Percentiles rank a stretch among this genome's conserved stretches.
phyloP scores from a whole-genome alignment of 1,140 invertebrate genomes.

The Nephila pilipes region DNA sequence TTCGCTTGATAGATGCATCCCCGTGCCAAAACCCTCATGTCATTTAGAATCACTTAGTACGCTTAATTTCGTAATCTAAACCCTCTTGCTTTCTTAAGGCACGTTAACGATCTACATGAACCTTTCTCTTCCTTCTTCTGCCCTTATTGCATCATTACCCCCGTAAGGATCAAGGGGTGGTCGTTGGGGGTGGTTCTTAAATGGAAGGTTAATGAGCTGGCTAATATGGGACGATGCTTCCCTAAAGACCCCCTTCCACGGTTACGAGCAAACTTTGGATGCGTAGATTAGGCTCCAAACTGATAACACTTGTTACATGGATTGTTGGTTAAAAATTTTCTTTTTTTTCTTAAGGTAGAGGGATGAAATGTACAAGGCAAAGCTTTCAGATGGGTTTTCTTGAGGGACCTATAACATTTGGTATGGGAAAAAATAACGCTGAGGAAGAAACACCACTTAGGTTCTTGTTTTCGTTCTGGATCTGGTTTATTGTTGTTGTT shows the following conservation, averaged over 20 bases:
- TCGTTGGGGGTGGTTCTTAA: slow-evolving; percentile 26
- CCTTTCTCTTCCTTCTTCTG: background rate
- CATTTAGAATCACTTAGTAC: slow-evolving; percentile 75
- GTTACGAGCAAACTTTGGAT: slow-evolving; percentile 53
- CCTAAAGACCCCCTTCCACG: slow-evolving; percentile 40
- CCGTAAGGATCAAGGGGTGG: background rate
- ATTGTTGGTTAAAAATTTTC: slow-evolving; percentile 65
- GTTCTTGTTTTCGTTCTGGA: background rate
- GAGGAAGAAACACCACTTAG: background rate
- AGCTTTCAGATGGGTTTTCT: slow-evolving; percentile 55
- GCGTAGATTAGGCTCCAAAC: slow-evolving; percentile 50
- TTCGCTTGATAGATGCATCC: slow-evolving; percentile 55
- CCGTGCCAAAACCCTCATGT: slow-evolving; percentile 55
- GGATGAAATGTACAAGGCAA: slow-evolving; percentile 45
- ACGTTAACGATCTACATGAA: slow-evolving; percentile 20
- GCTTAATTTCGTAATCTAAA: slow-evolving; percentile 69
- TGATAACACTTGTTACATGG: slow-evolving; percentile 75
- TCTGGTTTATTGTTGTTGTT: background rate
- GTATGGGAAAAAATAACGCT: background rate
- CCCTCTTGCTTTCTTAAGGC: background rate
- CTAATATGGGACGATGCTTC: slow-evolving; percentile 66
- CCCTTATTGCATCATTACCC: slow-evolving; percentile 67
- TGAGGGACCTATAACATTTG: slow-evolving; percentile 1
- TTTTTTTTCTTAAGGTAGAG: background rate
- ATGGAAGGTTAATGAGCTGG: slow-evolving; percentile 73